Base-by-base conservation (phyloP, 92 coral and sea anemone species). In the Phenganax stokvisi region DNA sequence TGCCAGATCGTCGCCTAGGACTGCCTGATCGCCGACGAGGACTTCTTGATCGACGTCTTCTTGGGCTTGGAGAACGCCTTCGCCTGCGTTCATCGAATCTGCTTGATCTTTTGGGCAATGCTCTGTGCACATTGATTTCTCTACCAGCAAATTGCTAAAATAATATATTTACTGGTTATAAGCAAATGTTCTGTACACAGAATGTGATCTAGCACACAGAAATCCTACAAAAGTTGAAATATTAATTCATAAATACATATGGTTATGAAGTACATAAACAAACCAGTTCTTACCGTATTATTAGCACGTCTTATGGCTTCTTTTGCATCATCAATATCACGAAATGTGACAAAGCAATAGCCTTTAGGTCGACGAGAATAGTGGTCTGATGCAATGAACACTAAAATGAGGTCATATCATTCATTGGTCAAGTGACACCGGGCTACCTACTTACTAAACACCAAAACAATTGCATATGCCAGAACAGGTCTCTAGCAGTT, bases 291-390 rank as follows among this genome's bases (percentile, higher is more conserved):
- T 82, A 82, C 85, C 0, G 79, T 57, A 8, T 64, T 57, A 56
- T 82, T 51, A 9, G 72, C 37, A 3, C 51, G 16, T 2, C 57
- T 56, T 6, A 80, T 71, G 9, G 85, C 85, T 47, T 71, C 68
- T 13, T 82, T 51, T 3, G 85, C 71, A 82, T 82, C 85, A 3
- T 13, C 47, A 6, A 27, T 57, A 51, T 82, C 25, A 25, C 20
- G 57, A 72, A 72, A 82, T n/a, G 80, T 82, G 10, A 78, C 72
- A 64, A 78, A 78, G 9, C 71, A 71, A 78, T 60, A 78, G 7
- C 82, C 82, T 30, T 57, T 55, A 10, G 79, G 29, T 72, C 71
- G 56, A 9, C 79, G 71, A 30, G 80, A 56, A 2, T 82, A 79
- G 15, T 71, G 56, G 85, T 82, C 85, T 1, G 28, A 31, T 5